Evolutionary conservation across 2,888 invertebrate species (phyloP).

Genomic region (Morinoia aosen): DNA sequence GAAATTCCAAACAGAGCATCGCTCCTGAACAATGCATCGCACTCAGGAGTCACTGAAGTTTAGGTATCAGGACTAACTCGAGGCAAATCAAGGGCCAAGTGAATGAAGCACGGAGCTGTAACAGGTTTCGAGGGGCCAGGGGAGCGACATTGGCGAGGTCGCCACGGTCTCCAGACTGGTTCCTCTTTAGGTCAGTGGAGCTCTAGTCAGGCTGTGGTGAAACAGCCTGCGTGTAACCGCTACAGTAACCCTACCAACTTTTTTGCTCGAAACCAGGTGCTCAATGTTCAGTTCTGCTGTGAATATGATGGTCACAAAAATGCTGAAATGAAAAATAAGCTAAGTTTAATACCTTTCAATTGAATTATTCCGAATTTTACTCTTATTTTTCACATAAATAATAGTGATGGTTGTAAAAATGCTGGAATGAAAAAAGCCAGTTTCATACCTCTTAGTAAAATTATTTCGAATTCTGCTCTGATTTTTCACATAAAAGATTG

Average conservation of each 20-base stretch:
- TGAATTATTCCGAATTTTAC: not conserved
- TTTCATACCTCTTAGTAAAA: not conserved
- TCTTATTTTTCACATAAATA: not conserved
- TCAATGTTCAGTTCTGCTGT: not conserved
- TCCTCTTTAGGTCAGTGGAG: constrained; percentile 36
- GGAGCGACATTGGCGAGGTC: constrained; percentile 15
- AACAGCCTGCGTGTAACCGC: not conserved
- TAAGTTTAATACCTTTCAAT: not conserved
- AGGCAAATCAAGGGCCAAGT: not conserved
- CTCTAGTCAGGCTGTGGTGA: not conserved
- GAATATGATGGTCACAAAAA: not conserved
- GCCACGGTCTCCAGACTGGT: not conserved
- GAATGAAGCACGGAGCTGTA: not conserved
- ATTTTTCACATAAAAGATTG: too few species aligned
- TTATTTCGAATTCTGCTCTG: not conserved
- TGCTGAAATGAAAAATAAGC: not conserved
- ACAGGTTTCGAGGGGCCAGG: not conserved
- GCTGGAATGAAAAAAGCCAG: not conserved
- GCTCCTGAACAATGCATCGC: not conserved
- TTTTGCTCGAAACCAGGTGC: not conserved
- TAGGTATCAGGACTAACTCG: not conserved
- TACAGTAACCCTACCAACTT: not conserved
- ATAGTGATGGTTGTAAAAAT: not conserved
- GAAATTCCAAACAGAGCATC: too few species aligned
- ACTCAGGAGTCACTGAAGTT: not conserved